phyloP scores from a whole-genome alignment of 2,888 invertebrate genomes.

The Eupithecia tripunctaria region DNA sequence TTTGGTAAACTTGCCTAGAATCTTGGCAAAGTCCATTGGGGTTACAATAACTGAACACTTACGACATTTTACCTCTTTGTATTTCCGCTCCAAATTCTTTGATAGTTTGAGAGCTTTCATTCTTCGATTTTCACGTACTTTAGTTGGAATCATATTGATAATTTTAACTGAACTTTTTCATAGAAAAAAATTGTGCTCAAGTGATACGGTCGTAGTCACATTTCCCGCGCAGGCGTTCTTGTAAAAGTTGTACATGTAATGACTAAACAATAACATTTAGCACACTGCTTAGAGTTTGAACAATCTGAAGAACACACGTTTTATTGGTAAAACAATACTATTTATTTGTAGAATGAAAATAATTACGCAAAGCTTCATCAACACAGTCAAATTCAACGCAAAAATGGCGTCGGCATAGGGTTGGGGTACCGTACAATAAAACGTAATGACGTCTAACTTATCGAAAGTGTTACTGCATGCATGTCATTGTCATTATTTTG shows the following conservation, averaged over 20 bases:
- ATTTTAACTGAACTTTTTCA: slow-evolving; percentile 34
- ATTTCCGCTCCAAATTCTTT: slow-evolving; percentile 71
- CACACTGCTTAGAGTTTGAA: slow-evolving; percentile 41
- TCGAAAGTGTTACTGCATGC: slow-evolving; percentile 24
- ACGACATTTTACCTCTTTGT: slow-evolving; percentile 76
- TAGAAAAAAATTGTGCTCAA: slow-evolving; percentile 41
- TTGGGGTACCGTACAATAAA: slow-evolving; percentile 41
- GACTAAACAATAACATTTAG: slow-evolving; percentile 42
- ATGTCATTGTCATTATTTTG: slow-evolving; percentile 35
- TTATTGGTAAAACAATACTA: slow-evolving; percentile 25
- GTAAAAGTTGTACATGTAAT: slow-evolving; percentile 36
- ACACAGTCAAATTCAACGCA: slow-evolving; percentile 58
- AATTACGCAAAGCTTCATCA: slow-evolving; percentile 50
- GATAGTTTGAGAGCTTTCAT: slow-evolving; percentile 64
- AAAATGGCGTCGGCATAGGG: slow-evolving; percentile 77
- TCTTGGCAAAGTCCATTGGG: slow-evolving; percentile 81
- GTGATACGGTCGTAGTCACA: slow-evolving; percentile 65
- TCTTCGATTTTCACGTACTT: slow-evolving; percentile 64
- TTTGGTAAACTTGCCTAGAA: slow-evolving; percentile 80
- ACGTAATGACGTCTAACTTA: slow-evolving; percentile 16
- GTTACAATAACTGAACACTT: slow-evolving; percentile 77
- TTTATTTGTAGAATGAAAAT: slow-evolving; percentile 53
- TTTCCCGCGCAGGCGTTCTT: slow-evolving; percentile 78
- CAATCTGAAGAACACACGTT: slow-evolving; percentile 23
- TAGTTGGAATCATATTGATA: slow-evolving; percentile 69